Percentiles rank a stretch among this genome's conserved stretches.
These are phyloP conservation scores for Forpus xanthops DNA, from an alignment of 2,797 vertebrate species.

Conservation along the genomic window DNA sequence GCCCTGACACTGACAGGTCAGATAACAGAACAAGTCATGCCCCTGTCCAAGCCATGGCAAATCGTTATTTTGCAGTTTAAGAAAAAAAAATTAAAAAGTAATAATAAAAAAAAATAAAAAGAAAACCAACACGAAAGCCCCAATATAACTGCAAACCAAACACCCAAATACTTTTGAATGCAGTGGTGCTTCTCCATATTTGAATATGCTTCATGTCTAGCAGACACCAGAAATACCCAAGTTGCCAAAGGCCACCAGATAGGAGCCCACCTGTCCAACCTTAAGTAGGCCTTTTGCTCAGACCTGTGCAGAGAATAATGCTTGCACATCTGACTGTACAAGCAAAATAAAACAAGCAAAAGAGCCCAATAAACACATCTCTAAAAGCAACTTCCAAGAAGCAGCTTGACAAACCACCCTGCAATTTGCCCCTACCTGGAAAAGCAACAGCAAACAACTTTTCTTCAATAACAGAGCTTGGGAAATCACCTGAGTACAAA, in stretches of 20 bases:
- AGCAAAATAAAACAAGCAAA: neutral
- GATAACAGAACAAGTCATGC: neutral
- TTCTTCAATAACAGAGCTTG: neutral
- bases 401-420: neutral
- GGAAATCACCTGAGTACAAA: conserved; percentile 42
- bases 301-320: neutral
- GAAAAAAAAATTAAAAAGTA: neutral
- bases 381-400: neutral
- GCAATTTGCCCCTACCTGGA: neutral
- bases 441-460: neutral
- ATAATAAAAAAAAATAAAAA: neutral
- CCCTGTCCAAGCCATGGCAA: neutral
- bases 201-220: neutral
- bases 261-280: neutral
- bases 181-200: neutral
- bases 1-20: neutral
- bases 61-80: neutral
- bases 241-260: neutral
- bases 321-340: neutral
- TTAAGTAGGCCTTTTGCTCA: neutral
- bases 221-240: neutral
- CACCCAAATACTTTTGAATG: neutral
- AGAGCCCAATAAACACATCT: neutral
- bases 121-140: neutral
- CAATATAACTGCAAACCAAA: neutral